A percentile compares a stretch with the other conserved stretches of the same genome.
Conservation (phyloP, 2,797 vertebrate genomes). For the Falco rusticolus region DNA sequence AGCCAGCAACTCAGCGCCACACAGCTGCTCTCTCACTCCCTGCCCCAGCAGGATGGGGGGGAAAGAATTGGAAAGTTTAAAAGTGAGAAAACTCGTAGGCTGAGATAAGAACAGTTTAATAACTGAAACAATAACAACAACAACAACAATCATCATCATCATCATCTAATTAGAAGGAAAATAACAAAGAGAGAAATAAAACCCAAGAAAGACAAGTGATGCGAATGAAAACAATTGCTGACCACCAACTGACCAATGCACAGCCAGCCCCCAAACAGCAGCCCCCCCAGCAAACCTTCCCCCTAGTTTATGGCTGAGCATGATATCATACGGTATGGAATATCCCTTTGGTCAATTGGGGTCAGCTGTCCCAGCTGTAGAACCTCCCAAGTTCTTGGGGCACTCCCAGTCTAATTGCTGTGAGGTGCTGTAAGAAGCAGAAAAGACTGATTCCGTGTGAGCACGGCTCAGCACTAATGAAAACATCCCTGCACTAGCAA, state of each 20-base stretch:
- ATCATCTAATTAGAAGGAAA: background rate
- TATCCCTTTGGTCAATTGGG: background rate
- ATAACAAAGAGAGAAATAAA: background rate
- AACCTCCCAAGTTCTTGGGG: background rate
- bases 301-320: background rate
- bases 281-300: background rate
- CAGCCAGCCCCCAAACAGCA: fast-evolving
- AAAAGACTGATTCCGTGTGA: background rate
- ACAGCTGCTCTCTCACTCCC: background rate
- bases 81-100: background rate
- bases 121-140: background rate
- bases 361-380: background rate
- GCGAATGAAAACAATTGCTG: background rate
- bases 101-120: background rate
- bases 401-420: background rate
- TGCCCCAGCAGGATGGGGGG: no score
- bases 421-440: background rate
- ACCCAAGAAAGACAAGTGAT: background rate
- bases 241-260: background rate
- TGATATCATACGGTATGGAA: background rate
- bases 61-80: background rate
- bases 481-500: background rate
- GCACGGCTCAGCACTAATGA: background rate
- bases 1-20: background rate
- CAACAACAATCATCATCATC: background rate